phyloP scores from a whole-genome alignment of 2,797 vertebrate genomes.

The Pseudotriccus pelzelni region DNA sequence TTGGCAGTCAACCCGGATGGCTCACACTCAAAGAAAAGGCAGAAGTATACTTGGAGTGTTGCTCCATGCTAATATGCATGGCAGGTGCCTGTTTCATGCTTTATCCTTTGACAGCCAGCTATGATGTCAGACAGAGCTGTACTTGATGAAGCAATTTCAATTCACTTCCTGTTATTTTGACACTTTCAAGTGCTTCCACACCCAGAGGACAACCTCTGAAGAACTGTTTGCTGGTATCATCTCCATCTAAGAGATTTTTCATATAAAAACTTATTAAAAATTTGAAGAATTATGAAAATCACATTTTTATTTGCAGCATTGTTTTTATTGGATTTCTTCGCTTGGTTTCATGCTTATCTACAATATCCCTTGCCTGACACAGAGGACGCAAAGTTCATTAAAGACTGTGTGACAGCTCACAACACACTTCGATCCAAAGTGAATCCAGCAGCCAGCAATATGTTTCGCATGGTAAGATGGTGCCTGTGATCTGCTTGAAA shows the following conservation, averaged over 20 bases:
- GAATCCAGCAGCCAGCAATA: conserved; percentile 63
- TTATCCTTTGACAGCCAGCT: background rate
- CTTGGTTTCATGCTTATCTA: background rate
- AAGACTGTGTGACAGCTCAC: conserved; percentile 47
- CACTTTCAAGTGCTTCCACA: background rate
- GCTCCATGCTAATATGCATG: background rate
- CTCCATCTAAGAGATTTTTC: background rate
- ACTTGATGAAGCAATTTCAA: background rate
- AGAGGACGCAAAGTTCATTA: conserved; percentile 57
- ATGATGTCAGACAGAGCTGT: background rate
- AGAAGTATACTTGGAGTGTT: background rate
- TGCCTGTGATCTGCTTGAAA: background rate
- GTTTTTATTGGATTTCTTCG: background rate
- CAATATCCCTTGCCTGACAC: conserved; percentile 34
- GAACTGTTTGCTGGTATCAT: background rate
- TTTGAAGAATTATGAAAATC: background rate
- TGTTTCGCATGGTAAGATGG: conserved; percentile 71
- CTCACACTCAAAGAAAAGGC: background rate
- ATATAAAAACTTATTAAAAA: background rate
- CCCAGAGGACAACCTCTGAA: background rate
- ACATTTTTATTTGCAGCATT: background rate
- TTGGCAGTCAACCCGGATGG: background rate
- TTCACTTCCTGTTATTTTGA: conserved; percentile 10
- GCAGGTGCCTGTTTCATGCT: background rate
- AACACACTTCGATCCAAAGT: conserved; percentile 50